Conservation (phyloP, 2,888 invertebrate species). For the Liopterus haemorrhoidalis region DNA sequence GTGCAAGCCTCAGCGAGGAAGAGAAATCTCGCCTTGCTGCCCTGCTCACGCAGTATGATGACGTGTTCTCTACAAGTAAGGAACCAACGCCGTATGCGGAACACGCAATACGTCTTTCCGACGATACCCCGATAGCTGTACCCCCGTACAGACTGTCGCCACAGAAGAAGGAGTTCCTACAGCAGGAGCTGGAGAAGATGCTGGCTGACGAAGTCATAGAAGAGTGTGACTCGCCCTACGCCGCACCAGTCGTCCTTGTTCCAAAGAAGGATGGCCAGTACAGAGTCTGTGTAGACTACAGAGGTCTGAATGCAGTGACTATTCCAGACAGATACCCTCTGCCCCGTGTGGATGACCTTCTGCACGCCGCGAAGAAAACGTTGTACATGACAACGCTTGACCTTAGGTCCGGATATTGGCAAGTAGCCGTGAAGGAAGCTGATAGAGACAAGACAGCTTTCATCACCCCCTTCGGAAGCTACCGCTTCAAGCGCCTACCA, state of each 20-base stretch:
- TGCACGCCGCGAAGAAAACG: constrained; percentile 2
- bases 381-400: constrained; percentile 13
- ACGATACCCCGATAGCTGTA: constrained; percentile 10
- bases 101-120: background rate
- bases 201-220: background rate
- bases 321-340: constrained; percentile 5
- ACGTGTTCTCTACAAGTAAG: constrained; percentile 1
- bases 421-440: background rate
- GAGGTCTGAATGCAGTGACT: constrained; percentile 23
- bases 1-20: background rate
- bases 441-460: constrained; percentile 12
- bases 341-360: constrained; percentile 12
- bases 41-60: background rate
- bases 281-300: constrained; percentile 36
- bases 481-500: no score
- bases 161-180: background rate
- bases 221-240: constrained; percentile 31
- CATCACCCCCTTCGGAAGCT: no score
- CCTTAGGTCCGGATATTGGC: constrained; percentile 14
- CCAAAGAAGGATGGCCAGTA: constrained; percentile 33
- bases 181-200: background rate
- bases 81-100: constrained; percentile 5
- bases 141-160: constrained; percentile 7
- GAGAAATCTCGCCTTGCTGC: background rate
- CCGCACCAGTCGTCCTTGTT: constrained; percentile 24